Evolutionary conservation across 1,140 invertebrate species (phyloP), one percentile per base, ranked within the genome.

Genomic region (Oedothorax gibbosus): DNA sequence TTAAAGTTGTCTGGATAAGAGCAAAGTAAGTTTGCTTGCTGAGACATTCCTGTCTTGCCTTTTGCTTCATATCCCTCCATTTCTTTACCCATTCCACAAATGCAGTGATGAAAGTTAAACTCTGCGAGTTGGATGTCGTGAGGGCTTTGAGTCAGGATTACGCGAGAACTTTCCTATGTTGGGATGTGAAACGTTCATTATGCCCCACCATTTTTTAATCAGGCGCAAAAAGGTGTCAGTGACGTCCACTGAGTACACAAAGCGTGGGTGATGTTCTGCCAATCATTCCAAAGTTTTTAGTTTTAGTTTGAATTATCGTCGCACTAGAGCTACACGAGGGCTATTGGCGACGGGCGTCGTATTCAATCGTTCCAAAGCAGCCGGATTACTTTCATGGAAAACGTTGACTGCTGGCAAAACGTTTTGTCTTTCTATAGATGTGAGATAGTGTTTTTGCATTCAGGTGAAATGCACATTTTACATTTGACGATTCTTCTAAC

Each of bases 351-450:
- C n/a, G n/a, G n/a, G n/a, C n/a, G n/a, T n/a, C n/a, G n/a, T n/a
- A n/a, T n/a, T n/a, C n/a, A n/a, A n/a, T 11, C 20, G 65, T 8
- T 68, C 20, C 21, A 68, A 11, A 68, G 65, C 65, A 68, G 20
- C 65, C 14, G 10, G 11, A 71, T 71, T 71, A 14, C 21, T 71
- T 71, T 71, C 68, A n/a, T 49, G 68, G 35, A 71, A 71, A 49
- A 71, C n/a, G 21, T 71, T 71, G 14, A 71, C 11, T 14, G 68
- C 68, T 71, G 7, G 20, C 49, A 71, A 12, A 11, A 71, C 35
- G 51, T 71, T 71, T 21, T 71, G 68, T 51, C 68, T 9, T 71
- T 71, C 68, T 12, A 49, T 50, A 0, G 35, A 50, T 71, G 68
- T 71, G 35, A 2, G 35, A 71, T 49, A 71, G 12, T 2, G 21